Evolutionary conservation across 1,140 invertebrate species (phyloP), one percentile per base, ranked within the genome.

Genomic region (Lineus longissimus): DNA sequence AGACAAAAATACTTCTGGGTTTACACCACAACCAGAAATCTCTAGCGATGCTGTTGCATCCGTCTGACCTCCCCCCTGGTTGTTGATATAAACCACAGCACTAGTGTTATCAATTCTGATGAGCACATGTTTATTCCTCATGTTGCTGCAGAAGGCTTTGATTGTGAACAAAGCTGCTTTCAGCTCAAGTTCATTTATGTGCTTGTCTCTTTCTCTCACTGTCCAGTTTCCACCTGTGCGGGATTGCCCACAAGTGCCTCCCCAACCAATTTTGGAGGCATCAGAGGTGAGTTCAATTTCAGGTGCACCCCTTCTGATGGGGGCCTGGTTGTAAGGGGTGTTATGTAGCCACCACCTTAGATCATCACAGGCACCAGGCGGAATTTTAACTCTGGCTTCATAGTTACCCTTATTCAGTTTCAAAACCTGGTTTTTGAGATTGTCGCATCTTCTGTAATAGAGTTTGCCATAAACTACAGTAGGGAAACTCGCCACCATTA

Each of bases 1-100:
- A 55, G 15, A 65, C 19, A 36, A 36, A 61, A 23, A 68, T 61
- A 33, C 62, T 55, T 15, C 60, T 43, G n/a, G 60, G n/a, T 31
- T 55, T 61, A 51, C 64, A 71, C 67, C 55, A 63, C 15, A 25
- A 13, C 65, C 65, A 66, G 11, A 59, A 36, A 6, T 47, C 41
- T 25, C 33, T 19, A 7, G 45, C 41, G 2, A 64, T 0, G 1
- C n/a, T 30, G n/a, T 51, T 51, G 33, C 33, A 36, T 7, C 15
- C 22, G 1, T 57, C 57, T 9, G 63, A 54, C 25, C 55, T 66
- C 59, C 57, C 15, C 60, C 60, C 40, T 62, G 56, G 23, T 65
- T 45, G 25, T 61, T 61, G 2, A 65, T 66, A 41, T 45, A 66
- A n/a, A 56, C 56, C 1, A 66, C 47, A 6, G 27, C 56, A 17